A percentile compares a stretch with the other conserved stretches of the same genome.
Conservation (phyloP, 2,113 vertebrate genomes). For the Caretta caretta region DNA sequence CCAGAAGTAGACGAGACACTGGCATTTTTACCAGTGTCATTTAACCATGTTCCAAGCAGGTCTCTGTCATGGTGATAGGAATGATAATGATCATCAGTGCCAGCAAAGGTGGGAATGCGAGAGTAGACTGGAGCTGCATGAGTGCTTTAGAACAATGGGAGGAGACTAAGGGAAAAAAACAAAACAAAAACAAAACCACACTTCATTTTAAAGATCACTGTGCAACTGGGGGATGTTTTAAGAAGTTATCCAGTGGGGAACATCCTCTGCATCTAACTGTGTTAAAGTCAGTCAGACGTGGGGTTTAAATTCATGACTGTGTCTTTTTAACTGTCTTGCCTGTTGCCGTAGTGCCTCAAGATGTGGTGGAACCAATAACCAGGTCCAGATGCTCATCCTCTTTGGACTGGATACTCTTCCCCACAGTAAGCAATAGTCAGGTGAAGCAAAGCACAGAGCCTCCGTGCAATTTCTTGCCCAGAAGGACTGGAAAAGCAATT, state of each 20-base stretch:
- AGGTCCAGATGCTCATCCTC: not conserved
- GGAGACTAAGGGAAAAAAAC: not conserved
- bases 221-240: not conserved
- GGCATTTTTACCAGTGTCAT: not conserved
- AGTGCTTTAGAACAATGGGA: not conserved
- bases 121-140: not conserved
- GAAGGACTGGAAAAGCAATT: not conserved
- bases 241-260: not conserved
- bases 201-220: not conserved
- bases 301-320: not conserved
- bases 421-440: not conserved
- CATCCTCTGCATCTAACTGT: not conserved
- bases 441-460: not conserved
- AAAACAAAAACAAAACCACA: too few relatives aligned
- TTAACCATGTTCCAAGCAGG: not conserved
- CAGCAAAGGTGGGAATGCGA: too few relatives aligned
- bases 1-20: not conserved
- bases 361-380: not conserved
- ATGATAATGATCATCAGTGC: not conserved
- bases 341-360: not conserved
- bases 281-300: not conserved
- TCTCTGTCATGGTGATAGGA: not conserved
- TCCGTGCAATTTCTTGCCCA: not conserved
- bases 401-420: not conserved
- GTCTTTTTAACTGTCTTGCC: not conserved